Evolutionary conservation across 2,888 invertebrate genomes (phyloP), one percentile per base, ranked within the genome.

Genomic region (Teinopalpus imperialis): DNA sequence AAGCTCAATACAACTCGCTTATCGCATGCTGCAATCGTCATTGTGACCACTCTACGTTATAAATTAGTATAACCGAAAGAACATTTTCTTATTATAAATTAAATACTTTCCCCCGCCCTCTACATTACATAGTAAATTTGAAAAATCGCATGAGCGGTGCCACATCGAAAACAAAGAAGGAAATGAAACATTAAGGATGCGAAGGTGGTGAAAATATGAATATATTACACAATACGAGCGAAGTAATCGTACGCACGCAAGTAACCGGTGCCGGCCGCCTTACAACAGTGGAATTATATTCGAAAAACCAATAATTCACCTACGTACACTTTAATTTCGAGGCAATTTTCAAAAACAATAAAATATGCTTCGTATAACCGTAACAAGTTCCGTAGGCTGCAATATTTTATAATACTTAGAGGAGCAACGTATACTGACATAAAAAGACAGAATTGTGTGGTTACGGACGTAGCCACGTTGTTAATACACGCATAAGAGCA

Each of bases 151-250:
- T 51, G 39, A 44, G 40, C 57, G 57, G 55, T 57, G 47, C 51
- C 53, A 65, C 54, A 56, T 50, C 54, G 56, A 64, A 72, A 72
- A 70, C 64, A 70, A 72, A 73, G 63, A 62, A 69, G 72, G 69
- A 75, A 80, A 74, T 63, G 63, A 74, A 79, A 79, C 66, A 79
- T 79, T 75, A 81, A 67, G 71, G 75, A 85, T 81, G 78, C 74
- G 69, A 77, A 83, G 78, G 81, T 81, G 83, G 81, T 81, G 81
- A 82, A 83, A 86, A 86, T 82, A 74, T 80, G 80, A 86, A 86
- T 88, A 83, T 80, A 87, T 87, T 85, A 83, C 74, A 73, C 71
- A 75, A 74, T 71, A 74, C 66, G 65, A 63, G 65, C 67, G 53
- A 63, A 59, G 71, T 81, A 86, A 85, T 86, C 82, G 83, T 74